A percentile compares a stretch with the other conserved stretches of the same genome.
phyloP scores from a whole-genome alignment of 2,797 vertebrate species.

The Erethizon dorsatum region DNA sequence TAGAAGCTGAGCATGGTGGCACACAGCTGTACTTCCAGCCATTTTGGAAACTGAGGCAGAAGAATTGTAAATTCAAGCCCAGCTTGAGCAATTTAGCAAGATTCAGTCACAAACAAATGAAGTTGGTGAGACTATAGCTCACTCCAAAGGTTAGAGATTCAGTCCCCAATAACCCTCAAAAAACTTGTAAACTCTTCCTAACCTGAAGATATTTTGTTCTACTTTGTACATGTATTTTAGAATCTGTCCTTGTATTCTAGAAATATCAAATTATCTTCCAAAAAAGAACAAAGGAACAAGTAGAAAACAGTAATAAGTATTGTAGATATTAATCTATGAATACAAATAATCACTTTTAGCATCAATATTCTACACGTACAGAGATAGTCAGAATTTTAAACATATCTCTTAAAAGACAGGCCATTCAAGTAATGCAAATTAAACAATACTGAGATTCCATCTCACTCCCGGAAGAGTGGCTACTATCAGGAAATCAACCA shows the following conservation, averaged over 20 bases:
- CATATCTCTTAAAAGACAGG: background rate
- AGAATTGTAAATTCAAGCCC: background rate
- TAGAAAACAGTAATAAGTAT: background rate
- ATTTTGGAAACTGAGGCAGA: background rate
- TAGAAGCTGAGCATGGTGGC: background rate
- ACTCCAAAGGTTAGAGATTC: background rate
- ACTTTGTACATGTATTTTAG: background rate
- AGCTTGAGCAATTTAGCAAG: background rate
- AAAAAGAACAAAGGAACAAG: background rate
- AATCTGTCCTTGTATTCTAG: background rate
- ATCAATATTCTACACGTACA: background rate
- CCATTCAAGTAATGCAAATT: background rate
- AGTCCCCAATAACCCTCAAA: background rate
- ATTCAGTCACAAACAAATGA: background rate
- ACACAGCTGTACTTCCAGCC: background rate
- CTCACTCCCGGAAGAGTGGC: background rate
- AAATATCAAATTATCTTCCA: background rate
- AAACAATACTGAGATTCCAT: background rate
- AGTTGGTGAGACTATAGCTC: background rate
- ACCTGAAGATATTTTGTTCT: background rate
- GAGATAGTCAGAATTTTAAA: background rate
- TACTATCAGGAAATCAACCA: background rate
- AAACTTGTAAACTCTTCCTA: background rate
- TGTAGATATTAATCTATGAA: background rate
- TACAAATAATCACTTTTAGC: background rate